Base-by-base conservation (phyloP, 2,888 invertebrate species). In the Lasioglossum villosulum region DNA sequence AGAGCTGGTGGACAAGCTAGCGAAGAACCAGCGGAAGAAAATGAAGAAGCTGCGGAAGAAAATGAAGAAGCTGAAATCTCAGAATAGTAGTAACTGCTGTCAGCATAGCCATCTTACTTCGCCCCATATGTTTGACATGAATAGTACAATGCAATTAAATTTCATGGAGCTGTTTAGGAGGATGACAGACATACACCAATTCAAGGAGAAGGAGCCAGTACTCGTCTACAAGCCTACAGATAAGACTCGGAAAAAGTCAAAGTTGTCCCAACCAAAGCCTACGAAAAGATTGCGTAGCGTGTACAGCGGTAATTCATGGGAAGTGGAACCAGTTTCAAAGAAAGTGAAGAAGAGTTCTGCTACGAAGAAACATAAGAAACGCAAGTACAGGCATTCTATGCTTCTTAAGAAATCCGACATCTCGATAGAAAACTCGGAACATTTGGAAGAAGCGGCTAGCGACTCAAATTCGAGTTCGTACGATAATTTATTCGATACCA, bases 11-110 rank as follows among this genome's bases (percentile, higher is more conserved):
- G 80, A 83, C 37, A 84, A 23, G 8, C 80, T 93, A 75, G 91
- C 92, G 77, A 80, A 73, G 2, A 87, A 90, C 78, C n/a, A 92
- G 4, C 89, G 91, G 19, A 90, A 86, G 48, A 82, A 87, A 42
- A 70, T 84, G 0, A 74, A 37, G 12, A 82, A 66, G 52, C n/a
- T 8, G 12, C 4, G 90, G 23, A 90, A 86, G 48, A 82, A 87
- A 42, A 68, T 83, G 0, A 74, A 37, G 10, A 80, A 68, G 42
- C 23, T 8, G 12, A 52, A 74, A 16, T 34, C 66, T 4, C 12
- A 66, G 10, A 30, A 78, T 19, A 52, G 16, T 1, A 71, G 14
- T 6, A 74, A 34, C 30, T 86, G 73, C 70, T 88, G 76, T n/a
- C 80, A 82, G 23, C 34, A 72, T n/a, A 48, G 37, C 16, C 73